Conservation (phyloP, 2,113 vertebrate genomes). For the Willisornis vidua region DNA sequence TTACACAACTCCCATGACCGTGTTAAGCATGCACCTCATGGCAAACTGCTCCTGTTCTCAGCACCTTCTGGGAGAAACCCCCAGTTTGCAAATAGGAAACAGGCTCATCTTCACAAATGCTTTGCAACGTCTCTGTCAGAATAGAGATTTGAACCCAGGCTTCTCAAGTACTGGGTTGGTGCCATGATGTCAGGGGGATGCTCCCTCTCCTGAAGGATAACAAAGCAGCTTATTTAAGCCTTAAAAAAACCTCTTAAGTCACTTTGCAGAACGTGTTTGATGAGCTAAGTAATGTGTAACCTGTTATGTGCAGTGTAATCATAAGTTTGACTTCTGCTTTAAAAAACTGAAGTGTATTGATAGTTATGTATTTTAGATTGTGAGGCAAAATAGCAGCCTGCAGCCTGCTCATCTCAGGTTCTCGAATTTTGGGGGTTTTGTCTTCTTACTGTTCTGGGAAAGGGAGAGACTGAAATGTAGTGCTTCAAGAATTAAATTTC, state of each 20-base stretch:
- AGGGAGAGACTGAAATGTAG: neutral
- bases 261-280: neutral
- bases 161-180: neutral
- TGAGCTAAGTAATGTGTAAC: neutral
- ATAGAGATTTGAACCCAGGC: neutral
- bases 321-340: neutral
- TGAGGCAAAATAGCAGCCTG: neutral
- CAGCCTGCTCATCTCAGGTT: neutral
- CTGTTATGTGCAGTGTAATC: neutral
- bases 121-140: accelerated
- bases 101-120: neutral
- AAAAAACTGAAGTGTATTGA: neutral
- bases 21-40: neutral
- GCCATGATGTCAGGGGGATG: neutral
- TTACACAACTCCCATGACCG: neutral
- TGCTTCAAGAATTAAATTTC: neutral
- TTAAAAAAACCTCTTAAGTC: neutral
- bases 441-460: neutral
- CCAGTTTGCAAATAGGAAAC: neutral
- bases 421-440: neutral
- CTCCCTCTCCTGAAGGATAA: neutral
- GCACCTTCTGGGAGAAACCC: neutral
- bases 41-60: neutral
- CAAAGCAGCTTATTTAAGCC: neutral
- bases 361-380: neutral